Percentiles rank a stretch among this genome's conserved stretches.
phyloP scores from a whole-genome alignment of 2,797 vertebrate genomes.

The Prionace glauca region DNA sequence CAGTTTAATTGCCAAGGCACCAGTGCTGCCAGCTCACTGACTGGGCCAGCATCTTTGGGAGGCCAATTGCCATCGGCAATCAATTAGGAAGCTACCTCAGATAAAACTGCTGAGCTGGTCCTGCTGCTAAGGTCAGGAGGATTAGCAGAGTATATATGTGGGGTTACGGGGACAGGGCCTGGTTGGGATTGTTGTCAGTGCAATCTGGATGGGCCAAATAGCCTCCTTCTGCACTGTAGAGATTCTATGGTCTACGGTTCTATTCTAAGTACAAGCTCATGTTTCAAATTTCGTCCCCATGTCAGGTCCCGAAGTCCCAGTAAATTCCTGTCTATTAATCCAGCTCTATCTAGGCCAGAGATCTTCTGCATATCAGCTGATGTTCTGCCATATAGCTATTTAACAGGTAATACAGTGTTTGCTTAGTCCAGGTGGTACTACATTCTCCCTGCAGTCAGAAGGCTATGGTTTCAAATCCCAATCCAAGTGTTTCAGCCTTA shows the following conservation, averaged over 20 bases:
- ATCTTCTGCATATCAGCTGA: neutral
- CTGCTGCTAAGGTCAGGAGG: too few species aligned
- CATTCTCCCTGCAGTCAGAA: neutral
- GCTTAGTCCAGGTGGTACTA: neutral
- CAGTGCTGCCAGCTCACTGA: neutral
- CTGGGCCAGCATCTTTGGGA: too few species aligned
- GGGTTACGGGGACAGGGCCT: too few species aligned
- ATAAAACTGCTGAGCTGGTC: neutral
- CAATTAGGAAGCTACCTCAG: neutral
- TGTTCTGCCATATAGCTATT: neutral
- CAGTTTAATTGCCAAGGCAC: too few species aligned
- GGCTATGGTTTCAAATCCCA: neutral
- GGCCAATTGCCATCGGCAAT: neutral
- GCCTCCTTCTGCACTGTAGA: too few species aligned
- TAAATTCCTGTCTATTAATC: neutral
- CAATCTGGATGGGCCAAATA: too few species aligned
- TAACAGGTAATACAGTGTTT: neutral
- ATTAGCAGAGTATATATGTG: too few species aligned
- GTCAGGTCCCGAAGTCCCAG: neutral
- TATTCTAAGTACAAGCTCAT: neutral
- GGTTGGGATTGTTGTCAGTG: too few species aligned
- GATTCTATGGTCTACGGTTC: too few species aligned
- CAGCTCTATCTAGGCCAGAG: neutral
- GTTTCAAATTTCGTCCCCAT: too few species aligned
- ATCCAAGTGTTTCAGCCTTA: neutral